phyloP scores from a whole-genome alignment of 2,113 vertebrate species.

The Siniperca chuatsi region DNA sequence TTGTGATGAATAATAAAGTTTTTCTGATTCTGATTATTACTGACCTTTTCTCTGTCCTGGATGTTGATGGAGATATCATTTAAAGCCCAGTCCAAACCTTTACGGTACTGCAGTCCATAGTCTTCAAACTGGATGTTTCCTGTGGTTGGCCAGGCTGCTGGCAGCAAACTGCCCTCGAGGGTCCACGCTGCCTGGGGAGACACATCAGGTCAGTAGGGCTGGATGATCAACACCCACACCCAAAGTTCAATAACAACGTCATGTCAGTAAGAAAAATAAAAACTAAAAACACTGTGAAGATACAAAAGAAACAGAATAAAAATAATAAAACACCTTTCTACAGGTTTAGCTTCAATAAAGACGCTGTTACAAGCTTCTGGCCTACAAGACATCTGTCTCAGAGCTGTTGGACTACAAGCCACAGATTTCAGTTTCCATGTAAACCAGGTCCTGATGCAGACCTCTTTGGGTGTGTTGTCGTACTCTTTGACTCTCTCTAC shows the following conservation, averaged over 20 bases:
- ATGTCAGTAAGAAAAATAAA: background rate
- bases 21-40: background rate
- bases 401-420: background rate
- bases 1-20: background rate
- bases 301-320: too few species aligned
- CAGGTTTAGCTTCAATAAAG: background rate
- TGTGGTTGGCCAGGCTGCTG: conserved; percentile 82
- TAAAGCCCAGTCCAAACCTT: conserved; percentile 86
- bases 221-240: background rate
- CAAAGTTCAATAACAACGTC: too few species aligned
- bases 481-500: conserved; percentile 91
- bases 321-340: background rate
- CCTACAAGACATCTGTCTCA: too few species aligned
- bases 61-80: conserved; percentile 83
- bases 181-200: conserved; percentile 74
- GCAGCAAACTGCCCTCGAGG: conserved; percentile 65
- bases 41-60: conserved; percentile 88
- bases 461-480: conserved; percentile 86
- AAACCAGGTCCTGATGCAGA: conserved; percentile 35
- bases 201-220: background rate
- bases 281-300: background rate
- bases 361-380: background rate
- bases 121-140: conserved; percentile 85
- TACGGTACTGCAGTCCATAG: conserved; percentile 88
- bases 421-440: background rate